These are phyloP conservation scores for Drosophila seguyi DNA, from an alignment of 1,140 invertebrate genomes.

Conservation along the genomic window DNA sequence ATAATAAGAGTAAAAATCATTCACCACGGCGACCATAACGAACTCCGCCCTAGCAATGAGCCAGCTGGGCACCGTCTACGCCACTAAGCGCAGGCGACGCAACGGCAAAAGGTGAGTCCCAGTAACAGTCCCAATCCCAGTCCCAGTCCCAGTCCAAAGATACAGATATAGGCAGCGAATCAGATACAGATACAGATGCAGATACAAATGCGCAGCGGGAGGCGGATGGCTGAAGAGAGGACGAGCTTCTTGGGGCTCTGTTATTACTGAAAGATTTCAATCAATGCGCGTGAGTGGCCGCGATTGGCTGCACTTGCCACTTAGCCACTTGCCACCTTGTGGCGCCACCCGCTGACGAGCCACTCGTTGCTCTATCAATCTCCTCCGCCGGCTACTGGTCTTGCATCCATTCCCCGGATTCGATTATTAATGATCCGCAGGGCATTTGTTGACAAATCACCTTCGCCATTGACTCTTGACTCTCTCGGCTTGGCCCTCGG, in stretches of 20 bases:
- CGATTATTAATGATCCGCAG: slow-evolving; percentile 54
- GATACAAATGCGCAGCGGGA: slow-evolving; percentile 43
- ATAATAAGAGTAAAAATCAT: slow-evolving; percentile 68
- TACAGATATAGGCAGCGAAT: slow-evolving; percentile 25
- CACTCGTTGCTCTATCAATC: slow-evolving; percentile 60
- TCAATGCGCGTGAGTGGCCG: slow-evolving; percentile 60
- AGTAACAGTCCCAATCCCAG: slow-evolving; percentile 45
- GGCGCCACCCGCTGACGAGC: slow-evolving; percentile 59
- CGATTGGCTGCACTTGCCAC: slow-evolving; percentile 60
- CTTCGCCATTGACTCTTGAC: slow-evolving; percentile 35
- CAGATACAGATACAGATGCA: slow-evolving; percentile 25
- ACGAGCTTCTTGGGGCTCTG: slow-evolving; percentile 12
- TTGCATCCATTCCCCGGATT: slow-evolving; percentile 14
- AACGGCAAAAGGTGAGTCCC: slow-evolving; percentile 95
- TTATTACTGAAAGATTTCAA: slow-evolving; percentile 77
- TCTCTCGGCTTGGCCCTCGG: slow-evolving; percentile 12
- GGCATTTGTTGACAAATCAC: slow-evolving; percentile 55
- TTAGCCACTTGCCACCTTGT: slow-evolving; percentile 49
- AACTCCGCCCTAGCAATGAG: slow-evolving; percentile 88
- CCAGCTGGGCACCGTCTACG: slow-evolving; percentile 97
- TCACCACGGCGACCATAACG: slow-evolving; percentile 85
- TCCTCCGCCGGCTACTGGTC: slow-evolving; percentile 45
- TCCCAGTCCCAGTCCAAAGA: slow-evolving; percentile 49
- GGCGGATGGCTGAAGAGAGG: slow-evolving; percentile 27
- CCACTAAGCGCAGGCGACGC: slow-evolving; percentile 95